These are phyloP conservation scores for Nibea albiflora DNA, from an alignment of 2,113 vertebrate species.

Conservation along the genomic window DNA sequence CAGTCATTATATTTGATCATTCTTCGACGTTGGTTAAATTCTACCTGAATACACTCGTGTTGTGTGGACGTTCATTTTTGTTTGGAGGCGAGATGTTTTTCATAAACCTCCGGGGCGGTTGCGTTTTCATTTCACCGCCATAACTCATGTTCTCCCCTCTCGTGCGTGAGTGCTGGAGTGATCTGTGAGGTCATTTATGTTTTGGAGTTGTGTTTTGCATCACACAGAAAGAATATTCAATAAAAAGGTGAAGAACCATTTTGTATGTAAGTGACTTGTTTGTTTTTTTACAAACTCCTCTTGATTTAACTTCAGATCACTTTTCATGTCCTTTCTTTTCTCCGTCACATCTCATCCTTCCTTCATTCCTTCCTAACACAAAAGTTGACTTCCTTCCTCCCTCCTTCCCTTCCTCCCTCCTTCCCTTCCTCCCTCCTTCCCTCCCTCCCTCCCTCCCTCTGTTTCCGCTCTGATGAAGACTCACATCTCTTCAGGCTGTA, in stretches of 20 bases:
- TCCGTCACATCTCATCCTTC: neutral
- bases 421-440: neutral
- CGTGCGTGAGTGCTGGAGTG: neutral
- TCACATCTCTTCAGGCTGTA: conserved; percentile 75
- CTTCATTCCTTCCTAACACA: conserved; percentile 1
- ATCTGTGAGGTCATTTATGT: neutral
- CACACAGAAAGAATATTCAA: conserved; percentile 2
- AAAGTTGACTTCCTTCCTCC: neutral
- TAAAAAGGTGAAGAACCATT: neutral
- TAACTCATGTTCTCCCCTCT: neutral
- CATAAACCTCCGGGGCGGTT: conserved; percentile 31
- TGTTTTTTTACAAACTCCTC: neutral
- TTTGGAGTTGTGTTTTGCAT: neutral
- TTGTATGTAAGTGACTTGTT: neutral
- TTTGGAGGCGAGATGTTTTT: conserved; percentile 30
- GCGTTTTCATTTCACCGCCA: conserved; percentile 32
- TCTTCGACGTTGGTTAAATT: conserved; percentile 21
- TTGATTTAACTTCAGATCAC: neutral
- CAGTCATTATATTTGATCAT: conserved; percentile 14
- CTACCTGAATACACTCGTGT: neutral
- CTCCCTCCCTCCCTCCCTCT: conserved; percentile 12
- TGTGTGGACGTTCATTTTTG: neutral
- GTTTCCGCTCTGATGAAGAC: conserved; percentile 68
- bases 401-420: neutral
- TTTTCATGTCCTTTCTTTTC: neutral